Conservation (phyloP, 2,888 invertebrate species). For the Lacanobia oleracea region DNA sequence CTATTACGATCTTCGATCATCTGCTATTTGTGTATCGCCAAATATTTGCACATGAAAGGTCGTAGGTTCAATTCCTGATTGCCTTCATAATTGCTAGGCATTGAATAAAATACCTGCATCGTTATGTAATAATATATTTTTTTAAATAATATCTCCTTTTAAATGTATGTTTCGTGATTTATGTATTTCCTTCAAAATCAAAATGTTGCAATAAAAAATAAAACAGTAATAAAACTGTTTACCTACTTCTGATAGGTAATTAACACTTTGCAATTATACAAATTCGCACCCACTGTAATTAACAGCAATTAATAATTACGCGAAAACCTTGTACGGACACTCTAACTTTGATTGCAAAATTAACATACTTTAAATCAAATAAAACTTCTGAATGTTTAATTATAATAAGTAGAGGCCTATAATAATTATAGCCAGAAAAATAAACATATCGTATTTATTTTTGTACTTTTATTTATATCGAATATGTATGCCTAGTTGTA, state of each 20-base stretch:
- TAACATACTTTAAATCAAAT: constrained; percentile 42
- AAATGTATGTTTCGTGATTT: neutral
- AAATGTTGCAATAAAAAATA: constrained; percentile 8
- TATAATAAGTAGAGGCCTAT: neutral
- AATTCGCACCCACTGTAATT: constrained; percentile 35
- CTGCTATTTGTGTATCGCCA: constrained; percentile 43
- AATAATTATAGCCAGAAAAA: constrained; percentile 15
- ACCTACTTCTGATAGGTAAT: constrained; percentile 22
- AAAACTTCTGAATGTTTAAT: constrained; percentile 20
- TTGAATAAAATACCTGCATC: too few species aligned
- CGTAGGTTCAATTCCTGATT: constrained; percentile 42
- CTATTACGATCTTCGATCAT: constrained; percentile 56
- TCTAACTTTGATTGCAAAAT: constrained; percentile 34
- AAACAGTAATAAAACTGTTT: constrained; percentile 9
- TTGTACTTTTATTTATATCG: neutral
- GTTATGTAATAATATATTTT: too few species aligned
- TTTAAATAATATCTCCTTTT: neutral
- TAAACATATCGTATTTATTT: neutral
- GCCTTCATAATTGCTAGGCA: constrained; percentile 27
- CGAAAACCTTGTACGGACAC: constrained; percentile 24
- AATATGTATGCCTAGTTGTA: neutral
- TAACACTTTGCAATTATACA: constrained; percentile 36
- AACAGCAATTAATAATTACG: constrained; percentile 34
- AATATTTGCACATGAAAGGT: constrained; percentile 62
- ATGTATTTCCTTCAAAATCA: neutral